These are phyloP conservation scores for Crocuta crocuta DNA, from an alignment of 2,113 vertebrate species.

Conservation along the genomic window DNA sequence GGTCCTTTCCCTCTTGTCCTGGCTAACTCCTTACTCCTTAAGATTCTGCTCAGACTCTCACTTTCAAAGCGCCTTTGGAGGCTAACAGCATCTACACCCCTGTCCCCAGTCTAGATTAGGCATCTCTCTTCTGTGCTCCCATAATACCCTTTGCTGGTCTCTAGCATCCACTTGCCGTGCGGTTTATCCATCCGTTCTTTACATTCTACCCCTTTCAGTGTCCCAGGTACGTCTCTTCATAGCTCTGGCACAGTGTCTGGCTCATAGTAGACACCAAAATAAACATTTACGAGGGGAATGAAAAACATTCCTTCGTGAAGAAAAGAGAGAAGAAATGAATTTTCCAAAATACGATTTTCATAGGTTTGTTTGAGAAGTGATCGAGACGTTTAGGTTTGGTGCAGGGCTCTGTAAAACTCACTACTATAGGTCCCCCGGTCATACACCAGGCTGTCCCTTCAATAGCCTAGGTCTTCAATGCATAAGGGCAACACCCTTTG, in stretches of 20 bases:
- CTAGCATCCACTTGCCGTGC: background rate
- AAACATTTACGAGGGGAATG: background rate
- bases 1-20: background rate
- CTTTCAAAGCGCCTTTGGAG: background rate
- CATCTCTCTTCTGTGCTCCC: background rate
- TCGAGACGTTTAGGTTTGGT: background rate
- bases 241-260: background rate
- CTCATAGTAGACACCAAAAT: background rate
- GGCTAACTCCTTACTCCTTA: background rate
- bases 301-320: background rate
- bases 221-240: background rate
- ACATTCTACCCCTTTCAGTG: background rate
- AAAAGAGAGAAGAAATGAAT: background rate
- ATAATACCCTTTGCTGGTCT: background rate
- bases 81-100: background rate
- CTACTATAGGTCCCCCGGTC: background rate
- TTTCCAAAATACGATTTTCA: constrained; percentile 14
- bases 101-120: background rate
- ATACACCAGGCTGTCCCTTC: background rate
- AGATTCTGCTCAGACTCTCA: background rate
- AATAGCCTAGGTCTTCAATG: background rate
- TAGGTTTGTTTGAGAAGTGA: background rate
- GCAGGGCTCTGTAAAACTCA: background rate
- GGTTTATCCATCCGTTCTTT: background rate
- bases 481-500: background rate